Conservation (phyloP, 1,140 invertebrate species). For the Halesus radiatus region DNA sequence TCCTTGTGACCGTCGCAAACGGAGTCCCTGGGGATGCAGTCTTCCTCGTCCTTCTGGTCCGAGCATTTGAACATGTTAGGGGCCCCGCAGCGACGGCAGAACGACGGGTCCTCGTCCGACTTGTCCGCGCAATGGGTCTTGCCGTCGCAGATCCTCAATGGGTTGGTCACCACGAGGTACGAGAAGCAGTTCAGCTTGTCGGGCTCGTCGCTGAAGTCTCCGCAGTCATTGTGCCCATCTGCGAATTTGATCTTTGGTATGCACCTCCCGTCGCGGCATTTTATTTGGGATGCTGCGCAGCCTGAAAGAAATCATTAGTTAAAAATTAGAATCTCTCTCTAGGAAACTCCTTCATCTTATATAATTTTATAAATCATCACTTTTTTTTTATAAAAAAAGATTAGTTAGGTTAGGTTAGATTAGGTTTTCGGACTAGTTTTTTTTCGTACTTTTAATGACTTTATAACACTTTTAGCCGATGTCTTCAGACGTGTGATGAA, state of each 20-base stretch:
- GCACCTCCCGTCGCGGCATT: constrained; percentile 77
- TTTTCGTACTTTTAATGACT: no score
- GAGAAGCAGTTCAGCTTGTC: constrained; percentile 74
- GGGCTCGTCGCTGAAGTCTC: constrained; percentile 81
- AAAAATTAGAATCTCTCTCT: no score
- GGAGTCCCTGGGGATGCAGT: constrained; percentile 78
- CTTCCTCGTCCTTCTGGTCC: constrained; percentile 58
- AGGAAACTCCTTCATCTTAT: no score
- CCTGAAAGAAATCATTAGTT: constrained; percentile 69
- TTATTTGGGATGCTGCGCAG: constrained; percentile 73
- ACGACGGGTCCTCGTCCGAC: constrained; percentile 79
- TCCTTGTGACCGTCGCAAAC: constrained; percentile 80
- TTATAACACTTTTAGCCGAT: no score
- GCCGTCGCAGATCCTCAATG: constrained; percentile 82
- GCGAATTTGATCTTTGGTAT: constrained; percentile 79
- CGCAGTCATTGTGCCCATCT: constrained; percentile 77
- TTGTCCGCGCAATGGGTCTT: constrained; percentile 84
- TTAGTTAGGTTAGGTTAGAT: no score
- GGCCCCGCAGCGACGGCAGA: constrained; percentile 75
- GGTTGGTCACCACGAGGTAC: constrained; percentile 77
- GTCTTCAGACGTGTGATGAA: no score
- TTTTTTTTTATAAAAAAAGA: no score
- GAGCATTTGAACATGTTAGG: constrained; percentile 60
- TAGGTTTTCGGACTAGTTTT: no score
- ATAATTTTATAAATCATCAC: no score